A percentile compares a stretch with the other conserved stretches of the same genome.
Evolutionary conservation across 2,888 invertebrate genomes (phyloP).

Genomic region (Volucella zonaria): DNA sequence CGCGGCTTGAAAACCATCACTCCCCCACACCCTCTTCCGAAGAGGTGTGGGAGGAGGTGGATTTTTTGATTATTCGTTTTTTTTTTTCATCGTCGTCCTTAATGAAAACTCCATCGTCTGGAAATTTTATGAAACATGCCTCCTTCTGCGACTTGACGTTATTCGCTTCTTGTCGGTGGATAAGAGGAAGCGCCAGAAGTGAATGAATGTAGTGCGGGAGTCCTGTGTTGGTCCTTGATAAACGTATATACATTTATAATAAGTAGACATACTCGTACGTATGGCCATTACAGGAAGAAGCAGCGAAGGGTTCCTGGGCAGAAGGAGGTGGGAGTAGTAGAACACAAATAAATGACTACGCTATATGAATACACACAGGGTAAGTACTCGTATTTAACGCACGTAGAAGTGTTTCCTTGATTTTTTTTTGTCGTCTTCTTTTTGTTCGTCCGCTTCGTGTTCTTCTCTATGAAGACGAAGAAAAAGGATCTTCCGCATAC

Average conservation of each 20-base stretch:
- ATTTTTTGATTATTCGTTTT: slow-evolving; percentile 71
- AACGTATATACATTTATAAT: slow-evolving; percentile 73
- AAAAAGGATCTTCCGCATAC: slow-evolving; percentile 66
- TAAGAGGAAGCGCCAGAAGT: slow-evolving; percentile 36
- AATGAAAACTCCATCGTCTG: slow-evolving; percentile 74
- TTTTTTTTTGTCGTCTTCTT: slow-evolving; percentile 22
- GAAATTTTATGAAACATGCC: slow-evolving; percentile 74
- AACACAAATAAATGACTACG: slow-evolving; percentile 61
- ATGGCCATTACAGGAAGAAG: slow-evolving; percentile 67
- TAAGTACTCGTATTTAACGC: slow-evolving; percentile 73
- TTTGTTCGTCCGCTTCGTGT: neutral
- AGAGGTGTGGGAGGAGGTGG: slow-evolving; percentile 70
- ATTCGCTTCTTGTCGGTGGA: slow-evolving; percentile 29
- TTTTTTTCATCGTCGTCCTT: slow-evolving; percentile 61
- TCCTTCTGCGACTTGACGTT: slow-evolving; percentile 49
- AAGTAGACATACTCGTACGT: slow-evolving; percentile 63
- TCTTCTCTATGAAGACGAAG: slow-evolving; percentile 39
- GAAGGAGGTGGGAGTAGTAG: slow-evolving; percentile 16
- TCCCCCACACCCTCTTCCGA: slow-evolving; percentile 20
- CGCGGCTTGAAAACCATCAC: slow-evolving; percentile 47
- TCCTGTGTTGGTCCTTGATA: slow-evolving; percentile 71
- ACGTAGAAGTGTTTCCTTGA: slow-evolving; percentile 68
- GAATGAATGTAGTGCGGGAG: slow-evolving; percentile 56
- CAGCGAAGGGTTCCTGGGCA: slow-evolving; percentile 30
- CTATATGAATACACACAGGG: slow-evolving; percentile 61